These are phyloP conservation scores for Lutjanus erythropterus DNA, from an alignment of 2,113 vertebrate species.

Conservation along the genomic window DNA sequence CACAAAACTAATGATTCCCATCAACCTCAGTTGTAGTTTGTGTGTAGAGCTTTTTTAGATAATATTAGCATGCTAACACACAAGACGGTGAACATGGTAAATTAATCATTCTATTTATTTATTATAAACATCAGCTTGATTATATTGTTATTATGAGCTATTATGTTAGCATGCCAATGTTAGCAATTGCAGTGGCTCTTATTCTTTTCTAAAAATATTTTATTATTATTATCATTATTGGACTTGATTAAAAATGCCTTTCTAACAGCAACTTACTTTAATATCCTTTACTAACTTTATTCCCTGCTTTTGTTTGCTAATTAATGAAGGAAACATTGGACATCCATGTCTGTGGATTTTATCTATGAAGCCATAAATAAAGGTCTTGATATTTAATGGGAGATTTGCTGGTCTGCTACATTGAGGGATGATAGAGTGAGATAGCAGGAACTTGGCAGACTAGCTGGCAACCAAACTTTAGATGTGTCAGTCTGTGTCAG, in stretches of 20 bases:
- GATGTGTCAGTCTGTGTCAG: constrained; percentile 56
- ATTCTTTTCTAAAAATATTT: no score
- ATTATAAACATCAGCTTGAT: no score
- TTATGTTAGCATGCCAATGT: no score
- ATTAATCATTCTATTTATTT: no score
- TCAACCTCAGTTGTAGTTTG: no score
- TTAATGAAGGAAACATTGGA: constrained; percentile 3
- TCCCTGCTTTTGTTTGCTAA: neutral
- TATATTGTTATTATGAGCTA: no score
- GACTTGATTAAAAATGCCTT: neutral
- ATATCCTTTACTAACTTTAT: neutral
- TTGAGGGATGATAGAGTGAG: constrained; percentile 26
- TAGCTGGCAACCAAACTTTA: constrained; percentile 43
- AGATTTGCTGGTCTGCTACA: constrained; percentile 27
- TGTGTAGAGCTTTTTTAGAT: no score
- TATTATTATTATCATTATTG: no score
- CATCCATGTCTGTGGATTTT: constrained; percentile 2
- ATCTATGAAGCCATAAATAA: constrained; percentile 28
- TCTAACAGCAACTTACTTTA: neutral
- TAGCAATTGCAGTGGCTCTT: no score
- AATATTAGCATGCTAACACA: no score
- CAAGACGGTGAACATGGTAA: no score
- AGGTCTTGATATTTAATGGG: constrained; percentile 10
- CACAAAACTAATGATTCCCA: no score
- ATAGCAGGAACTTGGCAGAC: constrained; percentile 14